Evolutionary conservation across 2,797 vertebrate species (phyloP).

Genomic region (Danio jaintianensis): DNA sequence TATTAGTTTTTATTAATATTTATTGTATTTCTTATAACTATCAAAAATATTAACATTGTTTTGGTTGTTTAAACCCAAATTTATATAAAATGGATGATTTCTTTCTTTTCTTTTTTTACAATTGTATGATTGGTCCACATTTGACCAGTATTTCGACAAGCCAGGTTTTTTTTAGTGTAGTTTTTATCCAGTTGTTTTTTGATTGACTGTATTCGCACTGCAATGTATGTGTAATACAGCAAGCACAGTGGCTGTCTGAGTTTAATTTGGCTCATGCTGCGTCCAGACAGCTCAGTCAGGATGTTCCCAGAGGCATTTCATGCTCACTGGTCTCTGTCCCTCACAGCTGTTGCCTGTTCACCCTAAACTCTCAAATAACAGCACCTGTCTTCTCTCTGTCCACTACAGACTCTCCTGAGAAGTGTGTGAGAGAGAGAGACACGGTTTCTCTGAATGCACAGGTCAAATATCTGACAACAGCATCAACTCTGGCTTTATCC

Average conservation of each 20-base stretch:
- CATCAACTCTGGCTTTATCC: constrained; percentile 25
- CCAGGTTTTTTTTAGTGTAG: too few species aligned
- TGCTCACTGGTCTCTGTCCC: constrained; percentile 16
- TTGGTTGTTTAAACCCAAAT: background rate
- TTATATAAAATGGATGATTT: too few species aligned
- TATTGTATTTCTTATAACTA: background rate
- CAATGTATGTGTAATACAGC: constrained; percentile 3
- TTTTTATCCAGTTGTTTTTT: too few species aligned
- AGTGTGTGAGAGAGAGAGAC: constrained; percentile 3
- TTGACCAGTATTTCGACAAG: too few species aligned
- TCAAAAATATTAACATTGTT: background rate
- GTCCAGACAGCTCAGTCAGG: constrained; percentile 31
- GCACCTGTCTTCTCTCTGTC: constrained; percentile 69
- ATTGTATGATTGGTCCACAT: too few species aligned
- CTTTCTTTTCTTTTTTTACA: too few species aligned
- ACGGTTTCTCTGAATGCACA: constrained; percentile 48
- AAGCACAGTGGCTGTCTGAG: constrained; percentile 6
- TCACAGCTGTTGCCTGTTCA: constrained; percentile 34
- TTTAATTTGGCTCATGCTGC: constrained; percentile 34
- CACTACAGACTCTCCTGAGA: constrained; percentile 42
- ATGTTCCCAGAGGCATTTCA: constrained; percentile 66
- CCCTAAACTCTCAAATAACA: constrained; percentile 66
- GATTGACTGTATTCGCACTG: background rate
- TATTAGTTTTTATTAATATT: too few species aligned
- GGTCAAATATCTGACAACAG: constrained; percentile 28